These are phyloP conservation scores for Amiota communis DNA, from an alignment of 2,888 invertebrate species.

Conservation along the genomic window DNA sequence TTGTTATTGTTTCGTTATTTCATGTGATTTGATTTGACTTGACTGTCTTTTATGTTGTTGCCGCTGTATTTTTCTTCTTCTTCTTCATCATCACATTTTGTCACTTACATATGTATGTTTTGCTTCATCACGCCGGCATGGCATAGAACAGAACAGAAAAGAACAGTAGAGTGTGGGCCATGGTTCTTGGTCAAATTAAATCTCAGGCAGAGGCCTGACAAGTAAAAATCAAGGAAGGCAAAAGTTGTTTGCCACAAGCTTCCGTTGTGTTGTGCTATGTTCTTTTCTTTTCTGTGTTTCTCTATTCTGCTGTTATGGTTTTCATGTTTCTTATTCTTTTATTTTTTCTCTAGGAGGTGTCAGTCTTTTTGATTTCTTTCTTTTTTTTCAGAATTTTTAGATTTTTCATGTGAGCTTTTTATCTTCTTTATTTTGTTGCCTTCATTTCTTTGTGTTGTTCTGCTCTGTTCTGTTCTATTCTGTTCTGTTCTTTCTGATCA, in stretches of 20 bases:
- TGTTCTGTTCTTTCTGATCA: constrained; percentile 18
- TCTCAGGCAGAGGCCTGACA: neutral
- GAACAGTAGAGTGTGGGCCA: constrained; percentile 6
- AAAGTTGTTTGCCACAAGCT: no score
- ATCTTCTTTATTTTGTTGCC: constrained; percentile 28
- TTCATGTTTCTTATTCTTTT: neutral
- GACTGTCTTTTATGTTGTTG: no score
- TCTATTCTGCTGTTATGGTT: neutral
- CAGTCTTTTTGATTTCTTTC: no score
- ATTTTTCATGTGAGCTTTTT: no score
- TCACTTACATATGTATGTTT: neutral
- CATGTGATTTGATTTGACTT: constrained; percentile 42
- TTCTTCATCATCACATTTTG: constrained; percentile 37
- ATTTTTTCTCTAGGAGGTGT: constrained; percentile 3
- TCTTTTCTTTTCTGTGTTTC: neutral
- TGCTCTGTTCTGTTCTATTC: neutral
- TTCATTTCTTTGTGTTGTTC: constrained; percentile 26
- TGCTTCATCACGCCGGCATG: neutral
- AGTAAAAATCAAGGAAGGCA: neutral
- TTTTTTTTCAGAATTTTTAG: no score
- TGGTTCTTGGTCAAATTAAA: neutral
- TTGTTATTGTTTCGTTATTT: constrained; percentile 66
- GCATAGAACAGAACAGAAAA: neutral
- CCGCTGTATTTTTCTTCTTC: constrained; percentile 42
- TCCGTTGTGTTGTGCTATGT: no score